Evolutionary conservation across 2,888 invertebrate species (phyloP), one percentile per base, ranked within the genome.

Genomic region (Choristoneura rosaceana): DNA sequence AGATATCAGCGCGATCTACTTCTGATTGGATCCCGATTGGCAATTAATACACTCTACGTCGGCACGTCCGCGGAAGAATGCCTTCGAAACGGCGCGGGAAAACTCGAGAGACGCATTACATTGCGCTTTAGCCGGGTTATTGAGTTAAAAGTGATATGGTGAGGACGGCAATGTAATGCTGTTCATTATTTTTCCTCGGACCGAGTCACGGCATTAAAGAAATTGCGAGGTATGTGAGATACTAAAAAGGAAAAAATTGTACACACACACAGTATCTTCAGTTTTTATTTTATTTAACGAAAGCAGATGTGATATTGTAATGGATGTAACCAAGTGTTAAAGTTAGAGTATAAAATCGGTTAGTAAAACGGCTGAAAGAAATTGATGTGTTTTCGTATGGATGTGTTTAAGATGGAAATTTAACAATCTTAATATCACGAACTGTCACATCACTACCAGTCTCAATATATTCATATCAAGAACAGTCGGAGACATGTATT

Each of bases 1-100:
- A 91, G 88, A 90, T 91, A 90, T 91, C 89, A 86, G 83, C 78
- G 79, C 81, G 82, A 90, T 90, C 88, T 87, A 76, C 76, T 85
- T 87, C 82, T 86, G 90, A 93, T 93, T 90, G 87, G 84, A 83
- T 85, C 80, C 79, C 84, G 87, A 89, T 90, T 86, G 85, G 80
- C 83, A 84, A 80, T 88, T 87, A 88, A 90, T 89, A 88, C 86
- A 85, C 88, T 50, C 61, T n/a, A 7, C 45, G 47, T 9, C 60
- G 33, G 71, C 55, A 81, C 77, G 79, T 80, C 17, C 64, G 33
- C 47, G 50, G 17, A 70, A n/a, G 41, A 55, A 45, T 7, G 10
- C 25, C 47, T 45, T 45, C 9, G 61, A 67, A 3, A 34, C 55
- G 61, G 43, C 45, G 38, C 52, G 50, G n/a, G 69, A 17, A 33